A percentile compares a stretch with the other conserved stretches of the same genome.
These are phyloP conservation scores for Nibea coibor DNA, from an alignment of 2,113 vertebrate genomes.

Conservation along the genomic window DNA sequence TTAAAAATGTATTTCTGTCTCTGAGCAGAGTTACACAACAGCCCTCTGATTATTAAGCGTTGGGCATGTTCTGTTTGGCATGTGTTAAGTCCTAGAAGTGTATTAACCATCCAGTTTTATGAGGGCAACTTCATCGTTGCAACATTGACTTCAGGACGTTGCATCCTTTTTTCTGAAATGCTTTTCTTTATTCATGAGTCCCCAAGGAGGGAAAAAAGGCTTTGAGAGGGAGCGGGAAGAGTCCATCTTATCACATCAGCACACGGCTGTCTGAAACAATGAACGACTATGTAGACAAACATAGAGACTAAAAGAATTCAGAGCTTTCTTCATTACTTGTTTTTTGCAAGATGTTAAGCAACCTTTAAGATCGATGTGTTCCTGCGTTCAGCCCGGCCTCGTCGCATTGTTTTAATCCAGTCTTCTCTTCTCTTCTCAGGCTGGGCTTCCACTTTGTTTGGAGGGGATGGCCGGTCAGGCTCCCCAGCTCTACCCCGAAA, in stretches of 20 bases:
- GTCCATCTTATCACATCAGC: background rate
- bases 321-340: background rate
- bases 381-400: background rate
- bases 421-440: constrained; percentile 80
- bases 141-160: constrained; percentile 2
- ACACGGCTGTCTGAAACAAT: background rate
- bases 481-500: constrained; percentile 96
- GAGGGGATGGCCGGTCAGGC: constrained; percentile 78
- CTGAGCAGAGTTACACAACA: background rate
- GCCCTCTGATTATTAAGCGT: background rate
- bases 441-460: constrained; percentile 82
- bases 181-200: constrained; percentile 26
- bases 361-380: constrained; percentile 1
- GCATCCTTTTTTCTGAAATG: constrained; percentile 13
- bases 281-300: constrained; percentile 29
- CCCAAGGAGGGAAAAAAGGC: constrained; percentile 20
- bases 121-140: constrained; percentile 18
- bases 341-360: background rate
- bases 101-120: constrained; percentile 19
- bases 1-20: background rate
- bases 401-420: constrained; percentile 28
- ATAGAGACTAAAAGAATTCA: background rate
- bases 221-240: constrained; percentile 5
- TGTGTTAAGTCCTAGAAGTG: background rate
- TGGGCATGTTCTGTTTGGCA: background rate